phyloP scores from a whole-genome alignment of 2,113 vertebrate genomes.

The Lophius piscatorius region DNA sequence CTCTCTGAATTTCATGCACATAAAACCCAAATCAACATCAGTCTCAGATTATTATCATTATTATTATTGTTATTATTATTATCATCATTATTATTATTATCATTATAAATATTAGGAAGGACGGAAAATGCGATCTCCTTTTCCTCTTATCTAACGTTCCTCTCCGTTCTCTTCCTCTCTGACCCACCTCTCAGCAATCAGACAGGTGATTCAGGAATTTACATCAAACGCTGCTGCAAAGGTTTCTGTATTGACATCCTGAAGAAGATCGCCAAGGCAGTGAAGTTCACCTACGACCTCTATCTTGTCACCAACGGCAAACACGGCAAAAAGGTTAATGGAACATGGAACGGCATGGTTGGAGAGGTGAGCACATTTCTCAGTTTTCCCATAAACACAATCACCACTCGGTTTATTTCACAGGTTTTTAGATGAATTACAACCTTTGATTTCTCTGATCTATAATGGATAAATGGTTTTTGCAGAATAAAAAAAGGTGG shows the following conservation, averaged over 20 bases:
- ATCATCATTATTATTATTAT: too few relatives aligned
- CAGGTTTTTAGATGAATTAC: background rate
- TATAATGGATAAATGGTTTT: background rate
- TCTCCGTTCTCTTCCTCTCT: background rate
- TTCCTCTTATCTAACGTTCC: background rate
- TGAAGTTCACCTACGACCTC: conserved; percentile 98
- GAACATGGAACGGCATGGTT: conserved; percentile 98
- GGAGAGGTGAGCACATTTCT: conserved; percentile 88
- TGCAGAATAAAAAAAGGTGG: background rate
- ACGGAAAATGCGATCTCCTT: too few relatives aligned
- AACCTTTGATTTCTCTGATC: background rate
- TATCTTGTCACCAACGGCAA: conserved; percentile 99
- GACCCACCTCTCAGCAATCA: conserved; percentile 84
- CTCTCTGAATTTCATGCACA: background rate
- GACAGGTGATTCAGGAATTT: conserved; percentile 94
- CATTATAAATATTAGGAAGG: too few relatives aligned
- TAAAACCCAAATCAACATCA: too few relatives aligned
- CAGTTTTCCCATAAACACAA: background rate
- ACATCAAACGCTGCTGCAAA: conserved; percentile 99
- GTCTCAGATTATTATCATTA: too few relatives aligned
- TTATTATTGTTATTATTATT: too few relatives aligned
- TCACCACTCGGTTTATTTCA: background rate
- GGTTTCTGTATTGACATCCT: conserved; percentile 99
- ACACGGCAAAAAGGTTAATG: conserved; percentile 98
- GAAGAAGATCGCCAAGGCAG: conserved; percentile 97